Conservation (phyloP, 2,888 invertebrate species). For the Pyrochroa serraticornis region DNA sequence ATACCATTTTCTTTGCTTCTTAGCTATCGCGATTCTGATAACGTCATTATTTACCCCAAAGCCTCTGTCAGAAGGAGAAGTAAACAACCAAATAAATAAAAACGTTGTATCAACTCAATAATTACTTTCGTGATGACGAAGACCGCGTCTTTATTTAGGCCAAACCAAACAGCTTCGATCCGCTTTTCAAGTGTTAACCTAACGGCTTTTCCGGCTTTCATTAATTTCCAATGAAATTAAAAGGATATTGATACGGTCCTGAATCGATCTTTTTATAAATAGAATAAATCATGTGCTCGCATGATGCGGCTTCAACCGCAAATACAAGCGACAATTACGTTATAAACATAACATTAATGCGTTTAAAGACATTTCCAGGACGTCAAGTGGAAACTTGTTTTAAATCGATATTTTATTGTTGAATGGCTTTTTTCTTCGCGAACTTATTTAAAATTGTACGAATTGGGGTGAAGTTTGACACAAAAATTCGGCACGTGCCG, state of each 20-base stretch:
- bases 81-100: slow-evolving; percentile 4
- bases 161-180: background rate
- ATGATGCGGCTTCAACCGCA: slow-evolving; percentile 1
- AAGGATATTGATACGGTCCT: slow-evolving; percentile 1
- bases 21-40: no score
- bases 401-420: no score
- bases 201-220: background rate
- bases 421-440: background rate
- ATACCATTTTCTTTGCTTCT: no score
- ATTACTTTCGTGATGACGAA: background rate
- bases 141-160: background rate
- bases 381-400: no score
- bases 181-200: background rate
- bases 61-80: background rate
- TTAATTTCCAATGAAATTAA: slow-evolving; percentile 14
- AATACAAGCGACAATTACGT: background rate
- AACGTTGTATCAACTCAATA: background rate
- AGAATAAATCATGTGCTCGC: slow-evolving; percentile 14
- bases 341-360: background rate
- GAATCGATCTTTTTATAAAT: slow-evolving; percentile 17
- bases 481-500: slow-evolving; percentile 33
- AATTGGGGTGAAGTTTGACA: background rate
- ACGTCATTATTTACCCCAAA: background rate
- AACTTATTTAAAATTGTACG: background rate
- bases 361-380: background rate